Base-by-base conservation (phyloP, 1,140 invertebrate species). In the Saccostrea glomerata region DNA sequence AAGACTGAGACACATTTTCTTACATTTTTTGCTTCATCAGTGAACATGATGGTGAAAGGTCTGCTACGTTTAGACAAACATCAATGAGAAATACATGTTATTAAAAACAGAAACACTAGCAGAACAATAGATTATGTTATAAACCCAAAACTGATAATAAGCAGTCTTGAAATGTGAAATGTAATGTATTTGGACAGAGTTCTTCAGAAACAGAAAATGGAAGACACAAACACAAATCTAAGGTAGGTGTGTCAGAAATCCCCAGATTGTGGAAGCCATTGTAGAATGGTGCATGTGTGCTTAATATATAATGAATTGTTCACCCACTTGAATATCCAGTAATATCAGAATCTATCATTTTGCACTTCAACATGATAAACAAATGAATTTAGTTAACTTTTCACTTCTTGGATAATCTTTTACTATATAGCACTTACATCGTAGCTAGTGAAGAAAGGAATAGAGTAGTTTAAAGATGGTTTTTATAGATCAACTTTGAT, bases 111-210 rank as follows among this genome's bases (percentile, higher is more conserved):
- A 9, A 47, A 47, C 47, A 47, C 1, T 47, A 47, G 9, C 47
- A 47, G n/a, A 20, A 20, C 11, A 17, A n/a, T 60, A 17, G 4
- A 60, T 60, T 15, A 63, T n/a, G n/a, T 20, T 15, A 63, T 63
- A 63, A 63, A 20, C 3, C 58, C 58, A 63, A 63, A 63, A 63
- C 58, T 63, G 58, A 63, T n/a, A 63, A 63, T 47, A 36, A 70
- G 20, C 23, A 66, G n/a, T 86, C 54, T 58, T 86, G 47, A 63
- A 63, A 17, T 54, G 13, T 63, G 25, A 70, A 86, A 30, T 86
- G 63, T 60, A 20, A 13, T 23, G 58, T 87, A 83, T 47, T 56
- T 84, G 88, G 40, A 86, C 60, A 66, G 85, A 83, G 86, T 54
- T 84, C 58, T 55, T 84, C 40, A 55, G 54, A 58, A 20, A 40